phyloP scores from a whole-genome alignment of 2,888 invertebrate species.

The Dusona sp. region DNA sequence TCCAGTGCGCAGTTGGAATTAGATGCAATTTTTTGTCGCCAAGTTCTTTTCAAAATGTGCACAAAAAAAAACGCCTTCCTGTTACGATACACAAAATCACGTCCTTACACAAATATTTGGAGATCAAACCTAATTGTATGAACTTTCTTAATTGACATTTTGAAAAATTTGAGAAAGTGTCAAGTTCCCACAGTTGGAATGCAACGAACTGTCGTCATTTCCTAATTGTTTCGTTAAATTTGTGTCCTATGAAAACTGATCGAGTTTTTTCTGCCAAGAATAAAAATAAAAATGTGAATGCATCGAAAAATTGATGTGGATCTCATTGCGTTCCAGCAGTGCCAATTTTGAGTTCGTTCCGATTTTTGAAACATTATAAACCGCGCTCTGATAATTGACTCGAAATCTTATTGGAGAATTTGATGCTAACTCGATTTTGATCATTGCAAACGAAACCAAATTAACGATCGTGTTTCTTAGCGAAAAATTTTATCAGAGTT shows the following conservation, averaged over 20 bases:
- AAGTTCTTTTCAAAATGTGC: background rate
- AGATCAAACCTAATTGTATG: background rate
- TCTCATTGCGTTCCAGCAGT: background rate
- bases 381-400: no score
- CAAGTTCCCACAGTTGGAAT: background rate
- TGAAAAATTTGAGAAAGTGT: background rate
- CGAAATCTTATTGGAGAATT: no score
- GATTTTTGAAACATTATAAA: no score
- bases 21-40: background rate
- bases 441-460: no score
- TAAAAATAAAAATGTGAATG: background rate
- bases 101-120: background rate
- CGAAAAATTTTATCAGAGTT: background rate
- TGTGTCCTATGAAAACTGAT: background rate
- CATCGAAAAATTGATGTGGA: background rate
- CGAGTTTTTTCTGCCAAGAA: no score
- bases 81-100: background rate
- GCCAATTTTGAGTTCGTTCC: background rate
- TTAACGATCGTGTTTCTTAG: background rate
- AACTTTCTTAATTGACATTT: background rate
- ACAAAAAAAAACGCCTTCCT: background rate
- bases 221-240: no score
- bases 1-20: background rate
- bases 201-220: background rate
- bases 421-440: no score